Evolutionary conservation across 1,140 invertebrate species (phyloP).

Genomic region (Dendrolimus punctatus): DNA sequence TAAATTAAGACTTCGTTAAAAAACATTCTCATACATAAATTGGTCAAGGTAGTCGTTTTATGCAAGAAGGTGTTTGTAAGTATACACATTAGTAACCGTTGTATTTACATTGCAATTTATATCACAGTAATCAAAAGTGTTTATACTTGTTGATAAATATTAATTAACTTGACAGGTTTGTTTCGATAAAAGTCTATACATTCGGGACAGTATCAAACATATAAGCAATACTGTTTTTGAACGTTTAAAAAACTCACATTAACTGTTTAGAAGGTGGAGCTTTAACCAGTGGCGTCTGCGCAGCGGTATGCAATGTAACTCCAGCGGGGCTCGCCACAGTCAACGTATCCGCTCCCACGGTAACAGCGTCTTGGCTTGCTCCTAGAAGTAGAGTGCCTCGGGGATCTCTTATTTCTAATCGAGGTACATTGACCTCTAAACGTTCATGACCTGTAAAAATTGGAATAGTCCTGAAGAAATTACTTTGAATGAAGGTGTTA

Average conservation of each 20-base stretch:
- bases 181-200: no score
- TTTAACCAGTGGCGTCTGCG: conserved; percentile 87
- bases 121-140: no score
- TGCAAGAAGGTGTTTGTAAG: no score
- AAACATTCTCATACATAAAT: no score
- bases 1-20: no score
- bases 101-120: no score
- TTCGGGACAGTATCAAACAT: conserved; percentile 4
- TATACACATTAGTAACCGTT: no score
- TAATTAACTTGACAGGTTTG: no score
- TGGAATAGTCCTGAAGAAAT: not conserved
- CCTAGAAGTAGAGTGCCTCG: conserved; percentile 86
- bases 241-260: conserved; percentile 73
- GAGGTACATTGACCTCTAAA: conserved; percentile 83
- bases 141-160: no score
- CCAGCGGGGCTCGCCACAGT: conserved; percentile 87
- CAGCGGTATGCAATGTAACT: conserved; percentile 85
- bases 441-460: conserved; percentile 77
- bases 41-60: no score
- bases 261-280: conserved; percentile 87
- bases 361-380: conserved; percentile 85
- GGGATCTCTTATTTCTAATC: conserved; percentile 87
- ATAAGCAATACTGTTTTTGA: not conserved
- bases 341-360: conserved; percentile 86
- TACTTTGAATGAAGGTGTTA: no score